Evolutionary conservation across 92 coral and sea anemone species (phyloP).

Genomic region (Umimayanthus kanabou): DNA sequence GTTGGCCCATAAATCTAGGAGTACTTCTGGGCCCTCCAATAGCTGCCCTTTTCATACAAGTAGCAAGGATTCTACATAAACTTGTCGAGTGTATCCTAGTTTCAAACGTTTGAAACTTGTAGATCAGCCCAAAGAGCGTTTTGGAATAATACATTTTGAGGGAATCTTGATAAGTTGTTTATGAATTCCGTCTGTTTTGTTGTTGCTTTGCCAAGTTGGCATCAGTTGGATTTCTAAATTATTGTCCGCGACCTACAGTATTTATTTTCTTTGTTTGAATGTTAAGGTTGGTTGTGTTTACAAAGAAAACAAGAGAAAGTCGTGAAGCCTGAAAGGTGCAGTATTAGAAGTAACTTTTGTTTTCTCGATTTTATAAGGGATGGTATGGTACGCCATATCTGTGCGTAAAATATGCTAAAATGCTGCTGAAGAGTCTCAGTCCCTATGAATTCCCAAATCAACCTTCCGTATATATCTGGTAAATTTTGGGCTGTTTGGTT

Average conservation of each 20-base stretch:
- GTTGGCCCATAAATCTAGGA: no score
- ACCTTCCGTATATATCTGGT: no score
- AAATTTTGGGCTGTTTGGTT: no score
- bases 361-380: not conserved
- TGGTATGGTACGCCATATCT: not conserved
- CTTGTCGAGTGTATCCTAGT: no score
- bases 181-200: not conserved
- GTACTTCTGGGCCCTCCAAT: no score
- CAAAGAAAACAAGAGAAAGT: not conserved
- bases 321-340: not conserved
- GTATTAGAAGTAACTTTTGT: not conserved
- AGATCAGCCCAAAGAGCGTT: not conserved
- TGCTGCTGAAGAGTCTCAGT: not conserved
- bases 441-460: no score
- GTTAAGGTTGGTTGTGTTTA: not conserved
- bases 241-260: no score
- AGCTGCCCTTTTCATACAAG: no score
- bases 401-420: not conserved
- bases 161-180: not conserved
- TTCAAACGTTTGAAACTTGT: not conserved
- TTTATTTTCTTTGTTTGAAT: not conserved
- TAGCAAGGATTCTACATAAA: no score
- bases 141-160: not conserved
- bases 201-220: no score
- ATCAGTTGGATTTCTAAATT: no score